Percentiles rank a stretch among this genome's conserved stretches.
Evolutionary conservation across 2,888 invertebrate genomes (phyloP).

Genomic region (Sericinus montela): DNA sequence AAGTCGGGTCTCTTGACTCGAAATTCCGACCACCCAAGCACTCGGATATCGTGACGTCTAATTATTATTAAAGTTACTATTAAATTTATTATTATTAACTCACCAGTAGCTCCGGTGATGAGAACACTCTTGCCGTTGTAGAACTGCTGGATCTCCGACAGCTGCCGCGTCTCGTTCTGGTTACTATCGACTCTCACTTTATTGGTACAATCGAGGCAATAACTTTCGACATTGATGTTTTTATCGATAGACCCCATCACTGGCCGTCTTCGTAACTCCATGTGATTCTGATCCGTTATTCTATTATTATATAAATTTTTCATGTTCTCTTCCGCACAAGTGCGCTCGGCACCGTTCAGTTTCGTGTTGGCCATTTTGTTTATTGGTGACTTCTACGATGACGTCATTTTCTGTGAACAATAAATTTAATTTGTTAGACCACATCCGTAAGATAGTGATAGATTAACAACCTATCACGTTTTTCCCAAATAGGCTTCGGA

Average conservation of each 20-base stretch:
- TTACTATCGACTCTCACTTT: constrained; percentile 31
- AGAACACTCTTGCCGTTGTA: constrained; percentile 79
- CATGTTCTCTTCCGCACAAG: constrained; percentile 17
- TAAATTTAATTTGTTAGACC: background rate
- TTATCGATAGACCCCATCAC: constrained; percentile 9
- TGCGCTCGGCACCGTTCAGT: background rate
- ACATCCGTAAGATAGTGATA: too few relatives aligned
- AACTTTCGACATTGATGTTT: constrained; percentile 10
- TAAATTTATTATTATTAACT: constrained; percentile 22
- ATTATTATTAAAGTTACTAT: too few relatives aligned
- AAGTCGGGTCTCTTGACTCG: too few relatives aligned
- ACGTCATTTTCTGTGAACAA: constrained; percentile 15
- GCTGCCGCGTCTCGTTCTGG: constrained; percentile 33
- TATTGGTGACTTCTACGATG: constrained; percentile 15
- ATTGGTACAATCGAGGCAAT: constrained; percentile 27
- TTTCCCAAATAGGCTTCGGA: too few relatives aligned
- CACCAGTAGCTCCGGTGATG: constrained; percentile 81
- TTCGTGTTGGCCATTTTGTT: constrained; percentile 32
- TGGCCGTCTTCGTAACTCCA: background rate
- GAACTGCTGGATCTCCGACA: constrained; percentile 75
- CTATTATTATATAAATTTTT: constrained; percentile 19
- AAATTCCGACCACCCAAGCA: too few relatives aligned
- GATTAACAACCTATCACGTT: too few relatives aligned
- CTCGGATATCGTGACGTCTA: too few relatives aligned
- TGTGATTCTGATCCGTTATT: background rate